phyloP scores from a whole-genome alignment of 2,113 vertebrate species.

The Clarias magur region DNA sequence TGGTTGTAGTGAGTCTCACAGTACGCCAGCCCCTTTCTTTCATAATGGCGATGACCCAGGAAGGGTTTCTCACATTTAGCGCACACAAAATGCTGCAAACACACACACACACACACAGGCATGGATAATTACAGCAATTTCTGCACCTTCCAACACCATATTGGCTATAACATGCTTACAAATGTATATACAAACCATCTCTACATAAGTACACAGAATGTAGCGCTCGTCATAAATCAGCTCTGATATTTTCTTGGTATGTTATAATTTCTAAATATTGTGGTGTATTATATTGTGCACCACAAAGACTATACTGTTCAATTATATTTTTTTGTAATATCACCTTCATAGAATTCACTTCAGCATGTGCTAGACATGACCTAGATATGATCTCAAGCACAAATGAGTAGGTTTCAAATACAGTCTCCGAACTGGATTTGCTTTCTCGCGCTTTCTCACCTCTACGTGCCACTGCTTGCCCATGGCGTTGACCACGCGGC shows the following conservation, averaged over 20 bases:
- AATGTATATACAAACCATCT: background rate
- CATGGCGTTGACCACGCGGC: constrained; percentile 98
- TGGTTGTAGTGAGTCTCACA: constrained; percentile 99
- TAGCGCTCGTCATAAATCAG: background rate
- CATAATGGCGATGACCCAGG: constrained; percentile 95
- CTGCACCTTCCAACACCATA: background rate
- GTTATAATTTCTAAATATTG: background rate
- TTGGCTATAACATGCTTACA: background rate
- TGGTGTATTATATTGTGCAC: background rate
- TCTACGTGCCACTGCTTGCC: constrained; percentile 99
- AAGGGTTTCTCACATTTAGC: constrained; percentile 99
- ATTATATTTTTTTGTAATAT: background rate
- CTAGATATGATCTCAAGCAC: background rate
- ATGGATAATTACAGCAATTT: background rate
- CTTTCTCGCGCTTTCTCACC: constrained; percentile 71
- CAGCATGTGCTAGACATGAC: background rate
- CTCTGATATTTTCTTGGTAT: background rate
- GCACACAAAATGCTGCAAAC: constrained; percentile 94
- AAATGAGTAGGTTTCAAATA: background rate
- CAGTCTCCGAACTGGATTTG: background rate
- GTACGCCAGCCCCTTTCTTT: constrained; percentile 93
- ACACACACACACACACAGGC: constrained; percentile 61
- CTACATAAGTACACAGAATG: background rate
- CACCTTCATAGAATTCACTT: background rate
- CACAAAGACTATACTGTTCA: background rate